These are phyloP conservation scores for Smittia sp. DNA, from an alignment of 2,888 invertebrate genomes.

Conservation along the genomic window DNA sequence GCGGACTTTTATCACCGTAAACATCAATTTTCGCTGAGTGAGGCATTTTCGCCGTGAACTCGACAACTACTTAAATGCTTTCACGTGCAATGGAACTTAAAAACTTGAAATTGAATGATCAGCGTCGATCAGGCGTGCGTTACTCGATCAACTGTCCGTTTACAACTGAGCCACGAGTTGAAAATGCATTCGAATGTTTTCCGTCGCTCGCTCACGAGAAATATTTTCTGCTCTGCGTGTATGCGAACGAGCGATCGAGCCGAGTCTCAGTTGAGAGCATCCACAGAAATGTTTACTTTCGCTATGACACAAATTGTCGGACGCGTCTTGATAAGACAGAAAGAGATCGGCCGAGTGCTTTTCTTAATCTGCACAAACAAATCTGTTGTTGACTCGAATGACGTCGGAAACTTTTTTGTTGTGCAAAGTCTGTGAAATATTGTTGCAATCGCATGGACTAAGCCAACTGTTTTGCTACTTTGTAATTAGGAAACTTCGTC, in stretches of 20 bases:
- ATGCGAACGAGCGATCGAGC: neutral
- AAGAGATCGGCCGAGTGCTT: neutral
- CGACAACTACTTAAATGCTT: neutral
- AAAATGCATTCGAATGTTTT: slow-evolving; percentile 21
- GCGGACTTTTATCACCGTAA: neutral
- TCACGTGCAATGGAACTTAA: too few relatives aligned
- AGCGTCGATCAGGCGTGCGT: neutral
- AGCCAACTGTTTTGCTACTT: too few relatives aligned
- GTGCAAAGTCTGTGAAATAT: too few relatives aligned
- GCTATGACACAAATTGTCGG: neutral
- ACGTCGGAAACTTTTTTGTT: too few relatives aligned
- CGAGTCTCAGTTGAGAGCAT: neutral
- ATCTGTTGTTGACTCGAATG: too few relatives aligned
- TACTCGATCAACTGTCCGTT: neutral
- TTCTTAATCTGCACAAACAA: neutral
- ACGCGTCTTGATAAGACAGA: neutral
- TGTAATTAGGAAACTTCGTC: neutral
- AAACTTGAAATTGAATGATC: too few relatives aligned
- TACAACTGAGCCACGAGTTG: slow-evolving; percentile 9
- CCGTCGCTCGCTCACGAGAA: slow-evolving; percentile 2
- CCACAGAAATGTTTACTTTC: neutral
- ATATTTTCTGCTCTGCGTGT: neutral
- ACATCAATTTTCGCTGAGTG: neutral
- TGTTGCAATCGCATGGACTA: too few relatives aligned
- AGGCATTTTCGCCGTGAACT: neutral